These are phyloP conservation scores for Nilaparvata lugens DNA, from an alignment of 1,140 invertebrate species.

Conservation along the genomic window DNA sequence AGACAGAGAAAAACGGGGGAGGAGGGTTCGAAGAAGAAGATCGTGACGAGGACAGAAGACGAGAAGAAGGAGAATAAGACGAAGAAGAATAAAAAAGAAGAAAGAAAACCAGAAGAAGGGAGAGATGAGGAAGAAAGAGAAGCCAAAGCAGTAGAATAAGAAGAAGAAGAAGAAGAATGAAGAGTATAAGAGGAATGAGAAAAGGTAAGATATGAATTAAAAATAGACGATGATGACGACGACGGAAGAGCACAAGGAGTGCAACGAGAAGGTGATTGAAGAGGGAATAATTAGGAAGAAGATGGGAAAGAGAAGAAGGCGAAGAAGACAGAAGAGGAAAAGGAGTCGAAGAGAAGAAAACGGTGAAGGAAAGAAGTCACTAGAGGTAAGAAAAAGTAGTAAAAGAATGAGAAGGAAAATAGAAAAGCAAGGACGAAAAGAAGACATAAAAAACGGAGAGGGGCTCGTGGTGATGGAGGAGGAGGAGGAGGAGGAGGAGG, in stretches of 20 bases:
- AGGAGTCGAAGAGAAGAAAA: background rate
- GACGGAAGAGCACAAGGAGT: background rate
- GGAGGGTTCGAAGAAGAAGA: too few species aligned
- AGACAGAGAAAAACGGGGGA: too few species aligned
- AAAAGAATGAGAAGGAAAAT: too few species aligned
- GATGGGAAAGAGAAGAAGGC: background rate
- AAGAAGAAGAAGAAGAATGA: too few species aligned
- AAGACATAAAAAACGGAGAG: too few species aligned
- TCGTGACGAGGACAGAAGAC: too few species aligned
- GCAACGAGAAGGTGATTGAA: background rate
- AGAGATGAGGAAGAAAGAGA: background rate
- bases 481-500: background rate
- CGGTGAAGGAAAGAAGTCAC: background rate
- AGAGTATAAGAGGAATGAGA: background rate
- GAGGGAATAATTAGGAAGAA: background rate
- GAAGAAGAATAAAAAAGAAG: too few species aligned
- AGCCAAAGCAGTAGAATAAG: too few species aligned
- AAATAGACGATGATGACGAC: background rate
- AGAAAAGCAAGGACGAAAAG: too few species aligned
- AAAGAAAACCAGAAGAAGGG: too few species aligned
- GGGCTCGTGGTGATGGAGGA: background rate
- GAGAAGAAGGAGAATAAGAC: too few species aligned
- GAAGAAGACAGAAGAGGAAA: background rate
- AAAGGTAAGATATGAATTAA: background rate
- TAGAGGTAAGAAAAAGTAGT: too few species aligned